Evolutionary conservation across 2,888 invertebrate species (phyloP), one percentile per base, ranked within the genome.

Genomic region (Petrolisthes cinctipes): DNA sequence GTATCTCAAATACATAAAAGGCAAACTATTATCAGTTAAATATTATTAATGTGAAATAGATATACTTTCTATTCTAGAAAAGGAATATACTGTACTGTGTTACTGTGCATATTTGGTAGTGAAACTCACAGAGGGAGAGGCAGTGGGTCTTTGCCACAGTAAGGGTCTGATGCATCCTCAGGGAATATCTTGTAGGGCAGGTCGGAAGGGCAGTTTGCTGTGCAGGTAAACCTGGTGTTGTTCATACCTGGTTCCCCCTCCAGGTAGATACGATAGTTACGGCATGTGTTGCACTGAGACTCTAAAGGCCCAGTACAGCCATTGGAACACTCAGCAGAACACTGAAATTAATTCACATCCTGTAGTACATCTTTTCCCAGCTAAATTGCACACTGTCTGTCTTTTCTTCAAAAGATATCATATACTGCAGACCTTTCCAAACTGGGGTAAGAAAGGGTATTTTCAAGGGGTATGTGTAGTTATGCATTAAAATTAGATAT

Each of bases 211-310:
- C 98, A 98, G 1, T 94, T 94, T 4, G 95, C 95, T 0, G 97
- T 97, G 92, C 98, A 99, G 91, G 96, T 97, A 93, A 98, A 98
- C 0, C 93, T 92, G 0, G 95, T 94, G n/a, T 94, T 94, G 91
- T 95, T 95, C 83, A 90, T 86, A 53, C 91, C 90, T 61, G 87
- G 88, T 56, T 91, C 91, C 89, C 93, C 92, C 91, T 93, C 93
- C 91, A 92, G 93, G 91, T 95, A 96, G 82, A 97, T 94, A 93
- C 96, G 96, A 82, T 95, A 95, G 92, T 96, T 96, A 89, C 96
- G 94, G 92, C 97, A 97, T 91, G 95, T 95, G 11, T 95, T 92
- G 92, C 98, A 98, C 91, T 97, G 95, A 82, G 95, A 95, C 0
- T 95, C 94, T 0, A 95, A 95, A 0, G 96, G 96, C 0, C 98